Evolutionary conservation across 2,113 vertebrate genomes (phyloP).

Genomic region (Ancistrus triradiatus): DNA sequence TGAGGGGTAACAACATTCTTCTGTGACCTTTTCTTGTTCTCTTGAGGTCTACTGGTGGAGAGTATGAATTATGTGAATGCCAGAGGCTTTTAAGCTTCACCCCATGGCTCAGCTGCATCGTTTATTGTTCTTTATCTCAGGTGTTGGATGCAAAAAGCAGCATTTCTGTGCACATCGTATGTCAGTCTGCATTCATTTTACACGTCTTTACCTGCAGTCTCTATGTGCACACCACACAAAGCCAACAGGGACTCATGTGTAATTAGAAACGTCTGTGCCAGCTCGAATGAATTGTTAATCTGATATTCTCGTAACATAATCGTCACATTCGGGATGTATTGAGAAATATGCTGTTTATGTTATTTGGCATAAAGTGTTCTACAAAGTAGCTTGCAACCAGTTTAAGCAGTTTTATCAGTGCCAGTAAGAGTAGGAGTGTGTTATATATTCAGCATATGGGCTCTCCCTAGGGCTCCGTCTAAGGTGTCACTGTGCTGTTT

Average conservation of each 20-base stretch:
- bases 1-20: background rate
- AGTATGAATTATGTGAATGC: slow-evolving; percentile 3
- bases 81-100: slow-evolving; percentile 6
- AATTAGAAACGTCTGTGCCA: slow-evolving; percentile 33
- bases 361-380: background rate
- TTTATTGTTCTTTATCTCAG: too few species aligned
- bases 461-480: slow-evolving; percentile 49
- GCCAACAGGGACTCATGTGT: slow-evolving; percentile 5
- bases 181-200: too few species aligned
- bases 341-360: slow-evolving; percentile 9
- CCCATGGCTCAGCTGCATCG: background rate
- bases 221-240: background rate
- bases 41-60: background rate
- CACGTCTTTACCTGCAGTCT: too few species aligned
- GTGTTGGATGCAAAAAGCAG: background rate
- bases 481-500: slow-evolving; percentile 43
- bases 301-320: slow-evolving; percentile 21
- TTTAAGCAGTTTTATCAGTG: background rate
- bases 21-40: slow-evolving; percentile 19
- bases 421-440: slow-evolving; percentile 32
- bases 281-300: slow-evolving; percentile 27
- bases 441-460: slow-evolving; percentile 44
- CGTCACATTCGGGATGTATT: background rate
- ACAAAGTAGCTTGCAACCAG: slow-evolving; percentile 30
- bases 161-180: background rate